Conservation (phyloP, 2,797 vertebrate genomes). For the Sebastes hubbsi region DNA sequence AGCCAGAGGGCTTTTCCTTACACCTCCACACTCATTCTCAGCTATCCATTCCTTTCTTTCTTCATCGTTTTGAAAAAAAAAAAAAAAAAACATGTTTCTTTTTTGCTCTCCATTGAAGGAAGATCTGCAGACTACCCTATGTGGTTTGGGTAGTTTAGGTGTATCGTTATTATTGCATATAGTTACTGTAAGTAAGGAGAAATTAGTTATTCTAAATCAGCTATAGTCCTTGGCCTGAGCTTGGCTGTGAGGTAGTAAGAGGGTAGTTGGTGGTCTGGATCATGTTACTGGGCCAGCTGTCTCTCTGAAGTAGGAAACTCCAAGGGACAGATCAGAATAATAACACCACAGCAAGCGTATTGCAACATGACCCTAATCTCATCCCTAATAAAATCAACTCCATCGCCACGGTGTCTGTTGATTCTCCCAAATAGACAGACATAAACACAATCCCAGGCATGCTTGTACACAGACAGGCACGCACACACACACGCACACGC, state of each 20-base stretch:
- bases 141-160: constrained; percentile 12
- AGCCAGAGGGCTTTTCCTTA: constrained; percentile 75
- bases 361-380: constrained; percentile 73
- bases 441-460: constrained; percentile 55
- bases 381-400: constrained; percentile 74
- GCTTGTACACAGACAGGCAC: constrained; percentile 31
- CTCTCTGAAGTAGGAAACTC: constrained; percentile 70
- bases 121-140: constrained; percentile 10
- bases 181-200: constrained; percentile 6
- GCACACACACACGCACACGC: not conserved
- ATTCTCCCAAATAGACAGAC: constrained; percentile 54
- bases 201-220: constrained; percentile 41
- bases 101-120: constrained; percentile 31
- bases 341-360: constrained; percentile 59
- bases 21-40: constrained; percentile 69
- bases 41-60: constrained; percentile 56
- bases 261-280: constrained; percentile 66
- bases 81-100: constrained; percentile 17
- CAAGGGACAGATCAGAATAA: constrained; percentile 70
- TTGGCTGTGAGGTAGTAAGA: constrained; percentile 63
- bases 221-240: constrained; percentile 29
- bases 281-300: constrained; percentile 78
- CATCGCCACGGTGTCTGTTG: constrained; percentile 57
- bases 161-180: constrained; percentile 18
- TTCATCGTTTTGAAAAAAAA: constrained; percentile 51